Percentiles rank a stretch among this genome's conserved stretches.
Conservation (phyloP, 2,888 invertebrate genomes). For the Notocelia uddmanniana region DNA sequence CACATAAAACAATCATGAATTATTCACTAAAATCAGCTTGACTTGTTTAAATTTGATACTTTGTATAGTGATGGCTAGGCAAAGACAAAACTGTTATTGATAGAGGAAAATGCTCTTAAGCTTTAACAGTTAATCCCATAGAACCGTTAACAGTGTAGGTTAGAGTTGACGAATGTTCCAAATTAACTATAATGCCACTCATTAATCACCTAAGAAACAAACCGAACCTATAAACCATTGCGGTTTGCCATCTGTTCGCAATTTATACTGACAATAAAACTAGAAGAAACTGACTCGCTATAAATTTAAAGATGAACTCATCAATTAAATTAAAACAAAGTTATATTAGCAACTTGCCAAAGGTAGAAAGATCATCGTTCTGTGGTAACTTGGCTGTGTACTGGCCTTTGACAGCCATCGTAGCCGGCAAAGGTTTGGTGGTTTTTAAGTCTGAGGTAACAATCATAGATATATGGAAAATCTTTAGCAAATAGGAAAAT, state of each 20-base stretch:
- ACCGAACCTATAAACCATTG: slow-evolving; percentile 36
- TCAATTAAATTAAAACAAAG: slow-evolving; percentile 34
- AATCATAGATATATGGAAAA: slow-evolving; percentile 28
- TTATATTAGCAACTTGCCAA: not conserved
- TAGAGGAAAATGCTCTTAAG: not conserved
- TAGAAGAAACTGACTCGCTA: slow-evolving; percentile 24
- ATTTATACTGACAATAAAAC: slow-evolving; percentile 40
- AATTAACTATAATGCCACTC: slow-evolving; percentile 24
- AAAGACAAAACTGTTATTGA: not conserved
- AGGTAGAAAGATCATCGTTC: not conserved
- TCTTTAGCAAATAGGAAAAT: slow-evolving; percentile 7
- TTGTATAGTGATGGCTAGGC: not conserved
- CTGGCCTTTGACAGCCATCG: not conserved
- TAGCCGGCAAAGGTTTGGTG: slow-evolving; percentile 7
- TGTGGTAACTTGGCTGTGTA: not conserved
- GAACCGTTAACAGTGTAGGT: slow-evolving; percentile 28
- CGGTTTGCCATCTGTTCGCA: slow-evolving; percentile 40
- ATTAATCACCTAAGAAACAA: slow-evolving; percentile 35
- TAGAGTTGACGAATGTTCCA: slow-evolving; percentile 36
- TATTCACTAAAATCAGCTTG: not conserved
- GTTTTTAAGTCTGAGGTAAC: slow-evolving; percentile 32
- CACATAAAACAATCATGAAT: slow-evolving; percentile 10
- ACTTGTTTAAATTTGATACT: not conserved
- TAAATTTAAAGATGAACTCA: slow-evolving; percentile 43
- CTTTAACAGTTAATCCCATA: slow-evolving; percentile 19